These are phyloP conservation scores for Pseudanteris insignis DNA, from an alignment of 2,888 invertebrate species.

Conservation along the genomic window DNA sequence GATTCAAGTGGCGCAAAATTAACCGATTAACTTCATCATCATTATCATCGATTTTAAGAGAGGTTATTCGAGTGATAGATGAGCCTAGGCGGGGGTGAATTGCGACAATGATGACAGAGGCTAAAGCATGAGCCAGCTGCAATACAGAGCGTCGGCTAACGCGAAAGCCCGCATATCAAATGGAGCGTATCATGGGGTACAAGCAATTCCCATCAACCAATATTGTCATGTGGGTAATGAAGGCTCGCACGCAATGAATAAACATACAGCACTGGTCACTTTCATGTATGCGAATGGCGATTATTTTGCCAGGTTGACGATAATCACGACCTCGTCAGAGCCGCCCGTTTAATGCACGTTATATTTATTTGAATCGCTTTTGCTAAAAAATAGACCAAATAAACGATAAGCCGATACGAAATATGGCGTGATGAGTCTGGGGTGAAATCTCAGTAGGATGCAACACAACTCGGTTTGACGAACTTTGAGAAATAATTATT, in stretches of 20 bases:
- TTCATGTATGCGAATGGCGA: conserved; percentile 52
- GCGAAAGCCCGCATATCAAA: conserved; percentile 63
- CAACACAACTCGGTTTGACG: no score
- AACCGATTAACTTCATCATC: conserved; percentile 26
- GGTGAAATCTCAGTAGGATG: no score
- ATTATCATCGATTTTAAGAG: conserved; percentile 32
- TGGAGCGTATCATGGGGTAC: conserved; percentile 64
- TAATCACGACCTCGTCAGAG: conserved; percentile 33
- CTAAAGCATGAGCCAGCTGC: conserved; percentile 28
- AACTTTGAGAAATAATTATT: no score
- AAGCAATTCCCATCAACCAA: conserved; percentile 65
- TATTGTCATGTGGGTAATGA: conserved; percentile 66
- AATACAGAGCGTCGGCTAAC: conserved; percentile 24
- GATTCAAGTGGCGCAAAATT: conserved; percentile 16
- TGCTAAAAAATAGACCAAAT: no score
- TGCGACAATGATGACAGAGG: conserved; percentile 33
- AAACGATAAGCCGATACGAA: no score
- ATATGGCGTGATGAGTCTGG: no score
- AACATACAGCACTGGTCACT: conserved; percentile 57
- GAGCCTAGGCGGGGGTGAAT: conserved; percentile 17
- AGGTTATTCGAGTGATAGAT: conserved; percentile 29
- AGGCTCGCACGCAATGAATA: conserved; percentile 63
- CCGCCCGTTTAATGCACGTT: conserved; percentile 7
- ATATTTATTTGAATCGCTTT: not conserved
- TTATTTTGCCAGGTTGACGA: conserved; percentile 43